Evolutionary conservation across 1,140 invertebrate species (phyloP).

Genomic region (Pristionchus pacificus): DNA sequence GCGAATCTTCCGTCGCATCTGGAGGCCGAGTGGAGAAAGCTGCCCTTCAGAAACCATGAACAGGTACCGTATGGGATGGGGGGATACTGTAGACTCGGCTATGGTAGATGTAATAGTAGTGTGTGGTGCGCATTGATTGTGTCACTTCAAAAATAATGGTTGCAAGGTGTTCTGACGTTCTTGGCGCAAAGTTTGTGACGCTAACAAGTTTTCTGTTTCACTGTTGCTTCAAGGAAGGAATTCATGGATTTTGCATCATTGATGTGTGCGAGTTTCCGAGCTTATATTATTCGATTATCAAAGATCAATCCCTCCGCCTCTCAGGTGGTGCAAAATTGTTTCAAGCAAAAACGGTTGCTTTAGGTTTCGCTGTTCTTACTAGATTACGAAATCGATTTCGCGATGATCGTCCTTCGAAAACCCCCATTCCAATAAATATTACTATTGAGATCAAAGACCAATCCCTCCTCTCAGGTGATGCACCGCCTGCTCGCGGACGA

Average conservation of each 20-base stretch:
- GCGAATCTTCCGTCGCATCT: conserved; percentile 43
- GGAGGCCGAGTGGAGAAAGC: conserved; percentile 51
- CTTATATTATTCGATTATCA: no score
- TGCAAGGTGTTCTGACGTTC: conserved; percentile 9
- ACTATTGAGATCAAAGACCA: conserved; percentile 18
- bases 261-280: no score
- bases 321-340: no score
- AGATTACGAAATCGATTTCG: no score
- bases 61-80: conserved; percentile 29
- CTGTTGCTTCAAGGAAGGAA: no score
- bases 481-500: conserved; percentile 51
- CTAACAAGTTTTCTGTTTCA: no score
- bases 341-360: no score
- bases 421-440: conserved; percentile 24
- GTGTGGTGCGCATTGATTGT: conserved; percentile 13
- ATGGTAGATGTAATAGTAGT: background rate
- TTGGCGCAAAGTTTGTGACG: no score
- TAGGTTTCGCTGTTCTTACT: no score
- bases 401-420: no score
- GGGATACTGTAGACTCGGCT: background rate
- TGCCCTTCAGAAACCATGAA: conserved; percentile 55
- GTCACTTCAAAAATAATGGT: conserved; percentile 18
- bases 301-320: no score
- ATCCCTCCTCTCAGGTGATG: conserved; percentile 37
- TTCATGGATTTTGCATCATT: no score